Conservation (phyloP, 2,797 vertebrate species). For the Clarias laeviceps region DNA sequence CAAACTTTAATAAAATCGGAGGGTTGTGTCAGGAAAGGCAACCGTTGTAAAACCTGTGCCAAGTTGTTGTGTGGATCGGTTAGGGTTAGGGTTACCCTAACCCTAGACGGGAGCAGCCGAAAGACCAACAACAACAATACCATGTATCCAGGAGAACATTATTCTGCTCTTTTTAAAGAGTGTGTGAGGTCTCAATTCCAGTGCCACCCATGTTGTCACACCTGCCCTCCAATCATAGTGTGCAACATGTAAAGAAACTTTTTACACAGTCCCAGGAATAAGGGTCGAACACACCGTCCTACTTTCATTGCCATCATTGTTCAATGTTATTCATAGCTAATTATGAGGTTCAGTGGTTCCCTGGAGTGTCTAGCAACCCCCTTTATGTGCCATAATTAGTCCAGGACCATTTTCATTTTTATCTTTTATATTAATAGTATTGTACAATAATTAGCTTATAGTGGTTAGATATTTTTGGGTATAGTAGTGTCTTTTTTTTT, state of each 20-base stretch:
- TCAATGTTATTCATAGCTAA: conserved; percentile 26
- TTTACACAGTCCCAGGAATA: neutral
- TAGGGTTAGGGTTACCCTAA: too few relatives aligned
- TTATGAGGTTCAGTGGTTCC: conserved; percentile 20
- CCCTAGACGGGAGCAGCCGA: too few relatives aligned
- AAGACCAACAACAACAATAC: too few relatives aligned
- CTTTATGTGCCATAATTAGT: conserved; percentile 18
- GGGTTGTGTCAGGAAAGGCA: too few relatives aligned
- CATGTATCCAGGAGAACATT: too few relatives aligned
- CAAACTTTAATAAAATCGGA: too few relatives aligned
- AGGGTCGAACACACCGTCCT: conserved; percentile 30
- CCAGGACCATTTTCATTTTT: neutral
- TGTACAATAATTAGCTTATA: neutral
- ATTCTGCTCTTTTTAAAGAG: too few relatives aligned
- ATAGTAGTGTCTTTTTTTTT: neutral
- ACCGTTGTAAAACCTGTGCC: too few relatives aligned
- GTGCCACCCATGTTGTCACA: neutral
- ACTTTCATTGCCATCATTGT: conserved; percentile 29
- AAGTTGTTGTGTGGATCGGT: too few relatives aligned
- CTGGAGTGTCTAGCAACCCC: conserved; percentile 14
- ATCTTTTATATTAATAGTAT: neutral
- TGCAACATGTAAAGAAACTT: neutral
- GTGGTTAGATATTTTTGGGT: neutral
- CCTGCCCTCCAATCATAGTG: neutral
- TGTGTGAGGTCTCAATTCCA: neutral